phyloP scores from a whole-genome alignment of 2,113 vertebrate species.

The Bothrops jararaca region DNA sequence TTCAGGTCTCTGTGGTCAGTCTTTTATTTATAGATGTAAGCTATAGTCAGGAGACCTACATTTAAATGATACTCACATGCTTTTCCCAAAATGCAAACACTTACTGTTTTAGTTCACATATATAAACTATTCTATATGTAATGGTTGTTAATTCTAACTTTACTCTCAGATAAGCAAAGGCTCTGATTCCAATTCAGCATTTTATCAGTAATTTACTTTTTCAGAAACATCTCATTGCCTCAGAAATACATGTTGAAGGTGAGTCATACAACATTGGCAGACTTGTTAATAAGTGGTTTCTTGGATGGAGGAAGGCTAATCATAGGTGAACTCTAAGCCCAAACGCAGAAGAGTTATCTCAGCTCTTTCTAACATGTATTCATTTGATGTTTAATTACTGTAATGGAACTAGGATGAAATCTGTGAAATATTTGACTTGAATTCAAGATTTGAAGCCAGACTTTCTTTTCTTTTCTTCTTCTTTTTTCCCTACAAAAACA shows the following conservation, averaged over 20 bases:
- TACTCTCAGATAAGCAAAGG: background rate
- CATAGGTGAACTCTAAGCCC: constrained; percentile 23
- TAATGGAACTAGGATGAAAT: background rate
- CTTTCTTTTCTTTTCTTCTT: background rate
- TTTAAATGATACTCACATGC: background rate
- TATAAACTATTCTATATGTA: background rate
- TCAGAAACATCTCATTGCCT: constrained; percentile 11
- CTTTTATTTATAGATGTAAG: background rate
- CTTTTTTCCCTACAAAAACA: background rate
- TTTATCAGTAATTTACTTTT: background rate
- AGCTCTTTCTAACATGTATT: constrained; percentile 19
- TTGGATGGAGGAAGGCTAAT: constrained; percentile 31
- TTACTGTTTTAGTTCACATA: constrained; percentile 13
- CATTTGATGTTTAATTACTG: constrained; percentile 33
- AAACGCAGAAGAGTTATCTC: constrained; percentile 31
- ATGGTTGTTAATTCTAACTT: background rate
- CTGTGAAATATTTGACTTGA: background rate
- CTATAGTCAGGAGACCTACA: background rate
- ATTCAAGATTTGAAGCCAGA: constrained; percentile 25
- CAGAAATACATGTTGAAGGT: constrained; percentile 23
- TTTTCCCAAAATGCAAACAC: background rate
- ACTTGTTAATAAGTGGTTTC: constrained; percentile 37
- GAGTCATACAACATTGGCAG: constrained; percentile 18
- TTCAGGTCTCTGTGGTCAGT: background rate
- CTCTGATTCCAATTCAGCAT: background rate